Evolutionary conservation across 1,140 invertebrate genomes (phyloP).

Genomic region (Anastrepha obliqua): DNA sequence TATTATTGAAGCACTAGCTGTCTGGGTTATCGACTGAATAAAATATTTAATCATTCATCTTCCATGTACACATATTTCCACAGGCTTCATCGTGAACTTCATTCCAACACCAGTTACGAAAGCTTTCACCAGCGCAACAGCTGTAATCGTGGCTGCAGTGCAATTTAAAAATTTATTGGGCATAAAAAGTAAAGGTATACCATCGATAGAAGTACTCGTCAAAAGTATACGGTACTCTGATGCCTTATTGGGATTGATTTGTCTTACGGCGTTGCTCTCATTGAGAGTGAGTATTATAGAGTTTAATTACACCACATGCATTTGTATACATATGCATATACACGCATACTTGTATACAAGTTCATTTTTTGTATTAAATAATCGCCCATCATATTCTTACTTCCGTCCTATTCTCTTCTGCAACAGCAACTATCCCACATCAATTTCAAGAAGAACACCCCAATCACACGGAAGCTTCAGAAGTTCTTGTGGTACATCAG

Average conservation of each 20-base stretch:
- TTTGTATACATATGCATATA: too few species aligned
- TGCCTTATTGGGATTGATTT: slow-evolving; percentile 81
- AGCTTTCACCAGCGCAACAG: slow-evolving; percentile 94
- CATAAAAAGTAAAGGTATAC: slow-evolving; percentile 82
- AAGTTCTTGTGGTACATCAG: slow-evolving; percentile 84
- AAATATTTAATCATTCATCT: not conserved
- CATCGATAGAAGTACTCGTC: slow-evolving; percentile 81
- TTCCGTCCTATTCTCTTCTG: not conserved
- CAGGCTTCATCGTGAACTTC: slow-evolving; percentile 95
- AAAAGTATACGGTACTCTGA: slow-evolving; percentile 80
- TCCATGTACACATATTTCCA: slow-evolving; percentile 59
- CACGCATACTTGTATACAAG: too few species aligned
- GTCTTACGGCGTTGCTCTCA: slow-evolving; percentile 81
- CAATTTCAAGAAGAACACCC: slow-evolving; percentile 71
- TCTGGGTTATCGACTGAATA: too few species aligned
- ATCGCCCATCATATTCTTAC: slow-evolving; percentile 54
- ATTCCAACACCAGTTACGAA: slow-evolving; percentile 95
- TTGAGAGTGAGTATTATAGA: slow-evolving; percentile 79
- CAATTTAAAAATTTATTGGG: slow-evolving; percentile 91
- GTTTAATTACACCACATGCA: too few species aligned
- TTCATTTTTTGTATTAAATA: slow-evolving; percentile 61
- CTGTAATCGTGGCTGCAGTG: slow-evolving; percentile 91
- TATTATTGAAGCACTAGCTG: too few species aligned
- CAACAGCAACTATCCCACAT: slow-evolving; percentile 65
- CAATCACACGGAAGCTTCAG: slow-evolving; percentile 75